Base-by-base conservation (phyloP, 2,888 invertebrate genomes). In the Gasteruption jaculator region DNA sequence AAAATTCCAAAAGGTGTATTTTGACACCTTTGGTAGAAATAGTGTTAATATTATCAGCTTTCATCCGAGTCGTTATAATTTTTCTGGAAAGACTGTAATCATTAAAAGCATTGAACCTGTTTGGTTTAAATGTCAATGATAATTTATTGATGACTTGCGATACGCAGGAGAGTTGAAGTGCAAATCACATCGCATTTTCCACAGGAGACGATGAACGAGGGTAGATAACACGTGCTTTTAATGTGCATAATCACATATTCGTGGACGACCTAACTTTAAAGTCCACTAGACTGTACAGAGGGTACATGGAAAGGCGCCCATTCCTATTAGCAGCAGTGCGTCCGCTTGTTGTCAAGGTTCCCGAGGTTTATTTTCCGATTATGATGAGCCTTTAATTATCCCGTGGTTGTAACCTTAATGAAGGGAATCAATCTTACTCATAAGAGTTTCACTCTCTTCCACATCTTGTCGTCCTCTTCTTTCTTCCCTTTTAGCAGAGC, bases 381-480 rank as follows among this genome's bases (percentile, higher is more conserved):
- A 48, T 58, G 54, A 53, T 47, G 54, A 47, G 42, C 50, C 49
- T 54, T 58, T 56, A 56, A 57, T 54, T 57, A 51, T 54, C 52
- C 48, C 38, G 43, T 27, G 37, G 43, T 31, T 43, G 43, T 36
- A 30, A 38, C 37, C 42, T 41, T 54, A 58, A 58, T 54, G 54
- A 49, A 53, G 52, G 48, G 45, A 54, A 57, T 58, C 56, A 58
- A 58, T 58, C 57, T 56, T 49, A 48, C 45, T 45, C 49, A 45
- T 38, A 46, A 46, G 45, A 46, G 47, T 50, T 53, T 54, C 54
- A 43, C 56, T 54, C 46, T 45, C 43, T 50, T 46, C 44, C 42
- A 25, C 24, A 45, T 35, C 38, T 31, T 19, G 18, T 40, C 10
- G 19, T 11, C 30, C 20, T 25, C 35, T 12, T 11, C 11, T 14